Conservation (phyloP, 2,888 invertebrate species). For the Acleris holmiana region DNA sequence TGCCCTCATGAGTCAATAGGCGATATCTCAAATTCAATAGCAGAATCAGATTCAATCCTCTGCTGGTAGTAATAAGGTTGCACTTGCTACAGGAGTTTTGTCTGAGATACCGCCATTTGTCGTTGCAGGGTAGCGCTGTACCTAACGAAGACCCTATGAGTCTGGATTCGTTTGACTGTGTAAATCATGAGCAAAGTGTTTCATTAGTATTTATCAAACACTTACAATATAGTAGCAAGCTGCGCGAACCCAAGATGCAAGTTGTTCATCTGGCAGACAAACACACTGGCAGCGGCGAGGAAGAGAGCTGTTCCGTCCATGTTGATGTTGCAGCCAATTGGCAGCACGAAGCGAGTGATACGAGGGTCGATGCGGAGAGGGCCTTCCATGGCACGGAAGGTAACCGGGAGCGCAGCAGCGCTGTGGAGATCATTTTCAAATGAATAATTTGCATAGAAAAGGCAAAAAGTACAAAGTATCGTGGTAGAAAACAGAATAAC, state of each 20-base stretch:
- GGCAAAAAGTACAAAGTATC: no score
- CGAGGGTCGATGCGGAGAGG: constrained; percentile 91
- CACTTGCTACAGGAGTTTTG: no score
- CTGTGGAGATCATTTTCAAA: constrained; percentile 65
- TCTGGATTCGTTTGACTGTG: no score
- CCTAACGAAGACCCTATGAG: no score
- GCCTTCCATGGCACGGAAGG: constrained; percentile 94
- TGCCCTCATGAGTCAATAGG: no score
- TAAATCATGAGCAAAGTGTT: no score
- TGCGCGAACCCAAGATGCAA: constrained; percentile 92
- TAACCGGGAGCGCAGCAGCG: constrained; percentile 94
- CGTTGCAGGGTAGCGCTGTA: no score
- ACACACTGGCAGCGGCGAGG: constrained; percentile 94
- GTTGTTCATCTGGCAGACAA: constrained; percentile 95
- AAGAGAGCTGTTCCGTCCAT: constrained; percentile 97
- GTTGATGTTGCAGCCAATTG: constrained; percentile 96
- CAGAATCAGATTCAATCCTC: no score
- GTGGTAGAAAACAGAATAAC: no score
- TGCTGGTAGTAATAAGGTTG: no score
- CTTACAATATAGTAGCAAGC: constrained; percentile 94
- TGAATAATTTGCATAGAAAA: neutral
- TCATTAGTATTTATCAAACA: constrained; percentile 31
- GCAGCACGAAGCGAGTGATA: constrained; percentile 94
- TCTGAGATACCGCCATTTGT: no score
- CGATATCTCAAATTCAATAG: no score